Percentiles rank a stretch among this genome's conserved stretches.
These are phyloP conservation scores for Penaeus japonicus DNA, from an alignment of 1,140 invertebrate species.

Conservation along the genomic window DNA sequence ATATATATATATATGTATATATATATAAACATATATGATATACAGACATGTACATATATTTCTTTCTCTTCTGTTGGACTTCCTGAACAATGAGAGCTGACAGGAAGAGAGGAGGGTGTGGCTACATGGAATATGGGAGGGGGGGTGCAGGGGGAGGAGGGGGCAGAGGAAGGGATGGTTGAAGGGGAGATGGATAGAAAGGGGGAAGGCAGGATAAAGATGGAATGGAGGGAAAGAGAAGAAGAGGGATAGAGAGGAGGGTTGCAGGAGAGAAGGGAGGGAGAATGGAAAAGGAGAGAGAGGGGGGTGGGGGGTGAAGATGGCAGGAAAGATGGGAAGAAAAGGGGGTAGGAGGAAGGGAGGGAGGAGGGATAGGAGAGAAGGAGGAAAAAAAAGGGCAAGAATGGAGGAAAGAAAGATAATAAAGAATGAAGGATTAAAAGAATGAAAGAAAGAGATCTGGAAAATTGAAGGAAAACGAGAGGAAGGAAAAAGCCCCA, in stretches of 20 bases:
- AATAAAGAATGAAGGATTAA: too few relatives aligned
- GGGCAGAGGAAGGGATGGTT: neutral
- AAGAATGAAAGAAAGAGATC: too few relatives aligned
- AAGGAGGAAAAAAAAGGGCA: too few relatives aligned
- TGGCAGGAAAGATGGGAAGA: neutral
- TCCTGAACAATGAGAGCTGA: neutral
- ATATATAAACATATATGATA: neutral
- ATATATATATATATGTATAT: constrained; percentile 1
- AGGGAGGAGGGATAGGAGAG: too few relatives aligned
- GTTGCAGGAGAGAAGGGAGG: neutral
- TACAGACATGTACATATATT: neutral
- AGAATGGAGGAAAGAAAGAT: too few relatives aligned
- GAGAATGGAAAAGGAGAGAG: too few relatives aligned
- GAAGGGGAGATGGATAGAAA: too few relatives aligned
- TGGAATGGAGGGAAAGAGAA: neutral
- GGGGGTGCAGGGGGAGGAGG: neutral
- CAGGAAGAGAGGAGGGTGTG: neutral
- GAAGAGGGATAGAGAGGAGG: neutral
- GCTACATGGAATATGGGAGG: neutral
- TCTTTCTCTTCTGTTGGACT: neutral
- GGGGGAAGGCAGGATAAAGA: too few relatives aligned
- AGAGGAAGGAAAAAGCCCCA: too few relatives aligned
- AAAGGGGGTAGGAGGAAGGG: neutral
- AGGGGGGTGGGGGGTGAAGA: neutral
- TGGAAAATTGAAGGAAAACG: too few relatives aligned